These are phyloP conservation scores for Seira sanloemensis DNA, from an alignment of 2,888 invertebrate species.

Conservation along the genomic window DNA sequence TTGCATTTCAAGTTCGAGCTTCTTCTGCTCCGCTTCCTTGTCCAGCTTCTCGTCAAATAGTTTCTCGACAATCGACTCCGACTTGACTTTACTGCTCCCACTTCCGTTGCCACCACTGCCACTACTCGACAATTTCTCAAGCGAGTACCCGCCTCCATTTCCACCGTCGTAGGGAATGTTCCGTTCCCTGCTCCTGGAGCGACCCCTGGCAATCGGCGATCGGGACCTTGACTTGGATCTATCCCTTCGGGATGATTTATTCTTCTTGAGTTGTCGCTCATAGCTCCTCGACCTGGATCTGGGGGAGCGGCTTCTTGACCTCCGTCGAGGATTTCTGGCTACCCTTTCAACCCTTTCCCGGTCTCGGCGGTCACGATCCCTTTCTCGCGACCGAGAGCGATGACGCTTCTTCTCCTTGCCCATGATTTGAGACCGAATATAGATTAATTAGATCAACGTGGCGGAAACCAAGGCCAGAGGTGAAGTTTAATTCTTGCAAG, in stretches of 20 bases:
- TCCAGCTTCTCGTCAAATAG: conserved; percentile 56
- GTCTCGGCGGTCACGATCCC: conserved; percentile 77
- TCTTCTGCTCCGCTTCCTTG: conserved; percentile 90
- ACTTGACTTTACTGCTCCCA: conserved; percentile 32
- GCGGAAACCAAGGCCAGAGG: neutral
- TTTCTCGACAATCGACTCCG: conserved; percentile 36
- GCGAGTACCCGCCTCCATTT: conserved; percentile 71
- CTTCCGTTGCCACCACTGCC: conserved; percentile 32
- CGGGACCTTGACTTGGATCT: conserved; percentile 61
- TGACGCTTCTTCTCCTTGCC: conserved; percentile 68
- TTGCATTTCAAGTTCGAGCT: conserved; percentile 95
- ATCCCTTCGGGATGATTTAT: conserved; percentile 57
- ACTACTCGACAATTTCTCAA: conserved; percentile 76
- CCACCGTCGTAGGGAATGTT: neutral
- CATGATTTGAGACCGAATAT: conserved; percentile 42
- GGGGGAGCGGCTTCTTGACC: conserved; percentile 71
- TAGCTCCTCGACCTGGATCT: conserved; percentile 73
- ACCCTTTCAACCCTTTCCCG: conserved; percentile 66
- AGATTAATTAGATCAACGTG: neutral
- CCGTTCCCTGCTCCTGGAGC: conserved; percentile 4
- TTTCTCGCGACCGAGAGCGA: conserved; percentile 75
- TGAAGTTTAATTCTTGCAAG: neutral
- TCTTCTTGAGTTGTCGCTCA: conserved; percentile 56
- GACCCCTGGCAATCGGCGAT: conserved; percentile 59
- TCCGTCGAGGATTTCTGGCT: conserved; percentile 4